A percentile compares a stretch with the other conserved stretches of the same genome.
phyloP scores from a whole-genome alignment of 2,113 vertebrate species.

The human (Homo sapiens) region GRCh38 chr4:37624501-37625000 shows the following conservation, averaged over 20 bases:
- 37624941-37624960: background rate
- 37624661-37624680: too few relatives aligned
- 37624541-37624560: too few relatives aligned
- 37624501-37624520: too few relatives aligned
- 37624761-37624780: background rate
- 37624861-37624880: background rate
- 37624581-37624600: too few relatives aligned
- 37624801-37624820: background rate
- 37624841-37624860: background rate
- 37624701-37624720: too few relatives aligned
- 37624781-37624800: background rate
- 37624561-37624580: too few relatives aligned
- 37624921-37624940: background rate
- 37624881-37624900: background rate
- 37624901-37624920: background rate
- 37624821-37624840: background rate
- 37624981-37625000: background rate
- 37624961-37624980: background rate
- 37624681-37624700: too few relatives aligned
- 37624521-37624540: too few relatives aligned
- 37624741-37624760: background rate
- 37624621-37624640: too few relatives aligned
- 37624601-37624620: too few relatives aligned
- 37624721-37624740: background rate
- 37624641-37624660: too few relatives aligned